phyloP scores from a whole-genome alignment of 2,888 invertebrate genomes.

The Abscondita cerata region DNA sequence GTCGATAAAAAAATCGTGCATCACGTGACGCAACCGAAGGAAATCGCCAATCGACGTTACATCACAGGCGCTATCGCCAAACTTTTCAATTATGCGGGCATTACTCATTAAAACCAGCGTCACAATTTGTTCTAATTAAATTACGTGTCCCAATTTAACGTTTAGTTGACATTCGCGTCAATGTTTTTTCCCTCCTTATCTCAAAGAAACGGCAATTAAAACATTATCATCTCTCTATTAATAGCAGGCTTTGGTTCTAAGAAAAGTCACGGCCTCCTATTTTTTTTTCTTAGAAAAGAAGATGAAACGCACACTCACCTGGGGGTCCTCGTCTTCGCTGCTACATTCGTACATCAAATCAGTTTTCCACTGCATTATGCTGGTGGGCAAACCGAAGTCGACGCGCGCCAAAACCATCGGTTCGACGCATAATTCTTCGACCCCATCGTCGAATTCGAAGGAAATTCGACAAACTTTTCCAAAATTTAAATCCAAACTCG shows the following conservation, averaged over 20 bases:
- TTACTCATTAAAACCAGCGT: too few species aligned
- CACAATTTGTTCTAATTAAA: too few species aligned
- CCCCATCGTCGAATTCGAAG: slow-evolving; percentile 45
- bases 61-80: too few species aligned
- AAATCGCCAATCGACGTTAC: too few species aligned
- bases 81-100: too few species aligned
- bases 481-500: slow-evolving; percentile 39
- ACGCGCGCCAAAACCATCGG: slow-evolving; percentile 56
- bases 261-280: not conserved
- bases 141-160: too few species aligned
- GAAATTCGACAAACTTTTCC: slow-evolving; percentile 47
- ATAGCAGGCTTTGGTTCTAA: not conserved
- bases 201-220: too few species aligned
- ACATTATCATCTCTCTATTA: not conserved
- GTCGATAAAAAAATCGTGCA: too few species aligned
- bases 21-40: too few species aligned
- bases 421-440: slow-evolving; percentile 40
- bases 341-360: slow-evolving; percentile 61
- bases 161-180: too few species aligned
- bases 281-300: not conserved
- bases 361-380: slow-evolving; percentile 65
- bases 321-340: slow-evolving; percentile 62
- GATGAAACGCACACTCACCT: slow-evolving; percentile 41
- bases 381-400: slow-evolving; percentile 61
- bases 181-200: too few species aligned